Conservation (phyloP, 2,797 vertebrate species). For the Hyperoplus immaculatus region DNA sequence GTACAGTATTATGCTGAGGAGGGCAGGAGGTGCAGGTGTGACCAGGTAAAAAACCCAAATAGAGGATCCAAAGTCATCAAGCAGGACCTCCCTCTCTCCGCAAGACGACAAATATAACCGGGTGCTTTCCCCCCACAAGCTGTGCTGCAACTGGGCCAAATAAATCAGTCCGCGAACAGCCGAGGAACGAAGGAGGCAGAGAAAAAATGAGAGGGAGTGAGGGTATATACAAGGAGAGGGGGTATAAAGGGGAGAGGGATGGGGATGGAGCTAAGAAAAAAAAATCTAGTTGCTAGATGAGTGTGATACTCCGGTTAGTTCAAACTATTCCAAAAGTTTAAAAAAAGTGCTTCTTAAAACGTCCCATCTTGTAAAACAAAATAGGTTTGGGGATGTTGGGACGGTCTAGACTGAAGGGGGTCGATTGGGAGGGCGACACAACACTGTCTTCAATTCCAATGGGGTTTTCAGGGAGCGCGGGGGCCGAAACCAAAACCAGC, state of each 20-base stretch:
- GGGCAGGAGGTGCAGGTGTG: constrained; percentile 65
- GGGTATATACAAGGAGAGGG: constrained; percentile 27
- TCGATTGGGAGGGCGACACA: constrained; percentile 41
- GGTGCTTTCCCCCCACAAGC: constrained; percentile 75
- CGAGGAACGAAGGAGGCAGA: constrained; percentile 49
- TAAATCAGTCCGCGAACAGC: constrained; percentile 69
- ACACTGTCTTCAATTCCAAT: constrained; percentile 54
- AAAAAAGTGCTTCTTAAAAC: constrained; percentile 26
- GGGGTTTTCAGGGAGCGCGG: constrained; percentile 41
- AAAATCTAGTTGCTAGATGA: not conserved
- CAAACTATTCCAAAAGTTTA: constrained; percentile 44
- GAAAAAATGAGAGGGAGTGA: constrained; percentile 44
- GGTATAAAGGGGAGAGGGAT: constrained; percentile 28
- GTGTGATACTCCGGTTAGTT: constrained; percentile 27
- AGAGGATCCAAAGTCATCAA: constrained; percentile 64
- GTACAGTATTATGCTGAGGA: constrained; percentile 42
- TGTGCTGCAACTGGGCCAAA: constrained; percentile 58
- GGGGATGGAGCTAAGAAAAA: constrained; percentile 27
- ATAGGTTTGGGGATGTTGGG: constrained; percentile 32
- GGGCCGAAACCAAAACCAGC: constrained; percentile 62
- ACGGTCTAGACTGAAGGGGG: constrained; percentile 44
- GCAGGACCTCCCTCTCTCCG: constrained; percentile 59
- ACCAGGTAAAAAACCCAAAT: constrained; percentile 65
- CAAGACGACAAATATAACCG: constrained; percentile 75
- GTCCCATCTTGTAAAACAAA: constrained; percentile 43